Evolutionary conservation across 2,113 vertebrate species (phyloP), one percentile per base, ranked within the genome.

Genomic region (Misgurnus mizolepis): DNA sequence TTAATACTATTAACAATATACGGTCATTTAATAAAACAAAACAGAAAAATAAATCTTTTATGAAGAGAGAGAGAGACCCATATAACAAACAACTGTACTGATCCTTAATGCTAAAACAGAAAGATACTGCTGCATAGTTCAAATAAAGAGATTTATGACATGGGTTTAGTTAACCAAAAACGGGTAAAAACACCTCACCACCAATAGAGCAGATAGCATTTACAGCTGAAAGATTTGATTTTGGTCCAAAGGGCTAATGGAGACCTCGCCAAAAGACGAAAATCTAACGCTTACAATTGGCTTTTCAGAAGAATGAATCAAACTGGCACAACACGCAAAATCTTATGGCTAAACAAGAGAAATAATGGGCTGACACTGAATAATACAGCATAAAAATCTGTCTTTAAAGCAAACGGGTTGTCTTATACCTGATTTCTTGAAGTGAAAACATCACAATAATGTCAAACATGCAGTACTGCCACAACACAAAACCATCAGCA

Each of bases 1-100:
- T 75, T 50, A 84, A 81, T 84, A 76, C 76, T 49, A 79, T 81
- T 45, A 84, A 80, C 76, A 79, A 84, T 74, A 75, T 40, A 82
- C 27, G 18, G 67, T 80, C 69, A 81, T 67, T 74, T 75, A 72
- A 77, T 39, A 79, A 41, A 41, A 84, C 49, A 56, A 62, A 68
- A 74, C 62, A 76, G 55, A 76, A 70, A 9, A 12, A 10, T 5
- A 15, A 53, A 17, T 40, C 76, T 39, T 55, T 70, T 61, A 64
- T 71, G 50, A 77, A 67, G 83, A 80, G 22, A 22, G 22, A 22
- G 22, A 34, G 27, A 34, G 67, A 56, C 58, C 65, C 27, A 14
- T 43, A 66, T 27, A 65, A 9, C 41, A 82, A 18, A 60, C 18
- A 39, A 82, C 45, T 41, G 45, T 64, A 58, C 40, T 67, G 73